A percentile compares a stretch with the other conserved stretches of the same genome.
phyloP scores from a whole-genome alignment of 2,888 invertebrate genomes.

The Dynastes hyllus region DNA sequence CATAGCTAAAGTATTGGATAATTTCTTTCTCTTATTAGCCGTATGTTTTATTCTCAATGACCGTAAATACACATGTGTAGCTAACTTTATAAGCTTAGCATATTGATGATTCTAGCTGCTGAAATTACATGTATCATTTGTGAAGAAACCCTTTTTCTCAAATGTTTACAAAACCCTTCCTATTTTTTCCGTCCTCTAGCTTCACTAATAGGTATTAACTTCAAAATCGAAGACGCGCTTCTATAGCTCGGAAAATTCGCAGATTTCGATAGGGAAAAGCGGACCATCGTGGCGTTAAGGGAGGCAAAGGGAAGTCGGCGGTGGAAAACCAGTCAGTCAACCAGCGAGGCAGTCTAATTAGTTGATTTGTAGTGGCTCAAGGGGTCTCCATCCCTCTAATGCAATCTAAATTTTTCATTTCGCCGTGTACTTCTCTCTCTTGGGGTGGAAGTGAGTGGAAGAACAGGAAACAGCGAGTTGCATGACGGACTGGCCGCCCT shows the following conservation, averaged over 20 bases:
- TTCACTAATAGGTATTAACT: neutral
- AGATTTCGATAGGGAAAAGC: conserved; percentile 13
- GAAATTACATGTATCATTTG: no score
- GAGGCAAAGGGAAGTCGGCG: conserved; percentile 50
- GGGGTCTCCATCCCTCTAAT: conserved; percentile 71
- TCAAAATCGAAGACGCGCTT: conserved; percentile 19
- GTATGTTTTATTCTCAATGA: no score
- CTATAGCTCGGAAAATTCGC: conserved; percentile 17
- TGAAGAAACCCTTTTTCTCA: neutral
- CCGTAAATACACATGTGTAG: no score
- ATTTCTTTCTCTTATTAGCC: no score
- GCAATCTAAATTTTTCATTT: conserved; percentile 74
- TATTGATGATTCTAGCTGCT: no score
- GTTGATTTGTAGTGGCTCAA: conserved; percentile 73
- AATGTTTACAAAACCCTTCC: neutral
- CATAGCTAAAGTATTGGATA: no score
- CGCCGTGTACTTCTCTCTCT: conserved; percentile 58
- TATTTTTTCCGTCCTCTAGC: no score
- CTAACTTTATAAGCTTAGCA: no score
- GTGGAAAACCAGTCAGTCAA: conserved; percentile 64
- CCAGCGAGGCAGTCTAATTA: conserved; percentile 70
- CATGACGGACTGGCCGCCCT: conserved; percentile 42
- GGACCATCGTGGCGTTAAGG: neutral
- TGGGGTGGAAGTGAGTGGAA: conserved; percentile 50
- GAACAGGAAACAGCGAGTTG: conserved; percentile 42